Conservation (phyloP, 2,888 invertebrate species). For the Andricus quercusramuli region DNA sequence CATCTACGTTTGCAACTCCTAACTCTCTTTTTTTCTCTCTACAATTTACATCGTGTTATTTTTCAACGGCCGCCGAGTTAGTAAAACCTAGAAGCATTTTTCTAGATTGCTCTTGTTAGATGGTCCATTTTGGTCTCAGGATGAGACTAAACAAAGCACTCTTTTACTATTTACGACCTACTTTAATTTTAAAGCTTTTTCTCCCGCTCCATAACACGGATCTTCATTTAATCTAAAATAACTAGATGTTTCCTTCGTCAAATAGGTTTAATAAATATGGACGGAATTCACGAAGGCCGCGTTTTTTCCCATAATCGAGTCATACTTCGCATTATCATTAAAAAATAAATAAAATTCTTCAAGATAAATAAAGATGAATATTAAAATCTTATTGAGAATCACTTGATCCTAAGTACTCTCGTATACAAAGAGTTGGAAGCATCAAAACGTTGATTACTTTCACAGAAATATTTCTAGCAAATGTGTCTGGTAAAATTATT, state of each 20-base stretch:
- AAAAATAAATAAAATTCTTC: conserved; percentile 45
- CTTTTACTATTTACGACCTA: conserved; percentile 55
- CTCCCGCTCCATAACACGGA: conserved; percentile 62
- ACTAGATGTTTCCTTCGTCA: conserved; percentile 40
- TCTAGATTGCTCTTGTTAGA: conserved; percentile 71
- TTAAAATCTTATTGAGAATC: conserved; percentile 44
- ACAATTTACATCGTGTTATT: conserved; percentile 50
- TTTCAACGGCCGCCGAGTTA: conserved; percentile 51
- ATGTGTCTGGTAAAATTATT: conserved; percentile 13
- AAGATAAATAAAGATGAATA: conserved; percentile 52
- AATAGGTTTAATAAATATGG: conserved; percentile 20
- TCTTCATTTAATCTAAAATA: conserved; percentile 55
- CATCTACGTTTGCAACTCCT: conserved; percentile 56
- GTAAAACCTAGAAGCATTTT: conserved; percentile 62
- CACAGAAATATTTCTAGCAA: conserved; percentile 33
- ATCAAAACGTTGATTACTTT: conserved; percentile 30
- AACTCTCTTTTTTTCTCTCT: conserved; percentile 50
- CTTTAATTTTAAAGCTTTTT: conserved; percentile 52
- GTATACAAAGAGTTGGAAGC: conserved; percentile 12
- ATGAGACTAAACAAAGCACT: conserved; percentile 76
- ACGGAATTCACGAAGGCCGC: conserved; percentile 44
- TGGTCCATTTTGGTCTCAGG: conserved; percentile 73
- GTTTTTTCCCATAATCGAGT: neutral
- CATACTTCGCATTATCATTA: neutral
- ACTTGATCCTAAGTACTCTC: conserved; percentile 1